Evolutionary conservation across 2,113 vertebrate genomes (phyloP).

Genomic region (Cebidichthys violaceus): DNA sequence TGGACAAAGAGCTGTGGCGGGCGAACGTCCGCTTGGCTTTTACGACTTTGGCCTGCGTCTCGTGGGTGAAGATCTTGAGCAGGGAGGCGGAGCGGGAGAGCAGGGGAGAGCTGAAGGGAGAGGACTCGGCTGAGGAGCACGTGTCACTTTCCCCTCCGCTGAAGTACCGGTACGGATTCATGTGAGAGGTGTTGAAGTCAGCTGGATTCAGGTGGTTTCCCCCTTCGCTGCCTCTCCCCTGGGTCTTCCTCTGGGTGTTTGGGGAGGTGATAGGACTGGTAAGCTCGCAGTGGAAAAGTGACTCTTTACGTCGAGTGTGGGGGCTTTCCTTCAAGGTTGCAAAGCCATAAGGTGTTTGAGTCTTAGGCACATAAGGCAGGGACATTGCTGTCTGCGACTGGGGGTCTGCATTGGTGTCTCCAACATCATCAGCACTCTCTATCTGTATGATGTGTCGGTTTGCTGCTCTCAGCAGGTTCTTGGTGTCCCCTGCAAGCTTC

Average conservation of each 20-base stretch:
- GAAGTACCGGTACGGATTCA: slow-evolving; percentile 93
- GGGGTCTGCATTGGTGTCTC: slow-evolving; percentile 89
- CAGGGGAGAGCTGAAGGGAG: slow-evolving; percentile 93
- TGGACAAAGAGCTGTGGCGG: slow-evolving; percentile 93
- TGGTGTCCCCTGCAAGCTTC: slow-evolving; percentile 87
- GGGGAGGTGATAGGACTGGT: slow-evolving; percentile 91
- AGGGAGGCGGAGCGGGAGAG: slow-evolving; percentile 94
- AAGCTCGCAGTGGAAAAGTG: slow-evolving; percentile 94
- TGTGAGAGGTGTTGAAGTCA: slow-evolving; percentile 86
- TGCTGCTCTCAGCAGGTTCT: slow-evolving; percentile 86
- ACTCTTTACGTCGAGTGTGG: slow-evolving; percentile 95
- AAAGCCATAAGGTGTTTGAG: slow-evolving; percentile 95
- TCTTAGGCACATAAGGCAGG: slow-evolving; percentile 93
- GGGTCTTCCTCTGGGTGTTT: slow-evolving; percentile 83
- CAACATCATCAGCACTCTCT: slow-evolving; percentile 92
- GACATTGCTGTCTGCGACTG: slow-evolving; percentile 93
- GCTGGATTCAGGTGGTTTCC: slow-evolving; percentile 82
- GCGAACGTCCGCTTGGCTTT: slow-evolving; percentile 92
- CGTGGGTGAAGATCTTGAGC: slow-evolving; percentile 94
- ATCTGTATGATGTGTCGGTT: slow-evolving; percentile 96
- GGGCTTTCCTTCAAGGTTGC: slow-evolving; percentile 95
- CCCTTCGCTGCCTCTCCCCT: slow-evolving; percentile 70
- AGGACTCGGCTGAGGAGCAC: slow-evolving; percentile 95
- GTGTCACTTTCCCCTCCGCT: slow-evolving; percentile 97
- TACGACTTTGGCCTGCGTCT: slow-evolving; percentile 94